Evolutionary conservation across 2,888 invertebrate species (phyloP).

Genomic region (Hirtodrosophila duncani): DNA sequence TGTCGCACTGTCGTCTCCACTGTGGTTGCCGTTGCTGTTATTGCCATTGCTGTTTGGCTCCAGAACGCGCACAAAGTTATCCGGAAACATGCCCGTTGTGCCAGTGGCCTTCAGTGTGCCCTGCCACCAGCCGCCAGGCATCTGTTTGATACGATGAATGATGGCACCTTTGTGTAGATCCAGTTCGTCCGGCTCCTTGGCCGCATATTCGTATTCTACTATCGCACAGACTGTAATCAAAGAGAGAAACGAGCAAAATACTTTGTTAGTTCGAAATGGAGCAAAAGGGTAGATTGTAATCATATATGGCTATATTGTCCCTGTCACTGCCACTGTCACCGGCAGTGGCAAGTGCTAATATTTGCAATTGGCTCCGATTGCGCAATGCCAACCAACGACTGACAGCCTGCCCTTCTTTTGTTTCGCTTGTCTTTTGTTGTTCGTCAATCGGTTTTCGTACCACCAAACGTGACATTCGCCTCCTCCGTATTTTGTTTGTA

Average conservation of each 20-base stretch:
- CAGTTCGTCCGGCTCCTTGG: constrained; percentile 91
- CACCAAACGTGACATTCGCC: constrained; percentile 21
- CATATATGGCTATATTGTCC: too few relatives aligned
- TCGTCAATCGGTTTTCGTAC: constrained; percentile 47
- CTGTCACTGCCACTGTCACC: constrained; percentile 10
- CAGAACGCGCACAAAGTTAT: constrained; percentile 90
- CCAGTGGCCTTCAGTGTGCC: constrained; percentile 86
- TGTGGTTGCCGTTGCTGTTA: constrained; percentile 28
- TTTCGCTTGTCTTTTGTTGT: constrained; percentile 23
- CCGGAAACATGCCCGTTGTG: constrained; percentile 93
- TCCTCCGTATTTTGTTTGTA: constrained; percentile 20
- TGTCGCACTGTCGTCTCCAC: constrained; percentile 51
- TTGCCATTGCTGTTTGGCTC: constrained; percentile 67
- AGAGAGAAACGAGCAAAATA: background rate
- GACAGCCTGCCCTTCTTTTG: constrained; percentile 1
- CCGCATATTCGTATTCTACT: constrained; percentile 91
- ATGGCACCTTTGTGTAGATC: constrained; percentile 90
- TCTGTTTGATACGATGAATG: constrained; percentile 87
- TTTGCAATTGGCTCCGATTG: constrained; percentile 44
- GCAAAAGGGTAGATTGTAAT: background rate
- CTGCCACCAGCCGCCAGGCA: constrained; percentile 94
- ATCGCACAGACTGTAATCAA: constrained; percentile 85
- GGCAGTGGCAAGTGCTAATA: constrained; percentile 52
- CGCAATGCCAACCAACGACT: constrained; percentile 38
- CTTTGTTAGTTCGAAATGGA: background rate